These are phyloP conservation scores for Phasia obesa DNA, from an alignment of 2,888 invertebrate genomes.

Conservation along the genomic window DNA sequence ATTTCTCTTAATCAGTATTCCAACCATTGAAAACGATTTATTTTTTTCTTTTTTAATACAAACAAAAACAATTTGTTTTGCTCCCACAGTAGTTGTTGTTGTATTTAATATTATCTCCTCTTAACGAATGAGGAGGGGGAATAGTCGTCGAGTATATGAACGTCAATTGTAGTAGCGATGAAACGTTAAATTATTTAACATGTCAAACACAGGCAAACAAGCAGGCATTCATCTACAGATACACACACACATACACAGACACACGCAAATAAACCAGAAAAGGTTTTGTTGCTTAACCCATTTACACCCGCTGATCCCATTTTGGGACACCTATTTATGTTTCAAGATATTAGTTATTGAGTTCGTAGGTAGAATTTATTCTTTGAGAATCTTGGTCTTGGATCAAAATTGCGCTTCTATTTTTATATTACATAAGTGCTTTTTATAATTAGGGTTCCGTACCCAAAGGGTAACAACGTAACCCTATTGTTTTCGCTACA, in stretches of 20 bases:
- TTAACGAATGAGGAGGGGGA: constrained; percentile 30
- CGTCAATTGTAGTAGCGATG: constrained; percentile 31
- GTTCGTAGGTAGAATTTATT: no score
- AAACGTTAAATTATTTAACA: constrained; percentile 37
- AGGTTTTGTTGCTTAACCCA: background rate
- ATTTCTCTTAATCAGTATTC: constrained; percentile 67
- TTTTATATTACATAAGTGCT: no score
- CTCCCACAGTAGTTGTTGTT: constrained; percentile 14
- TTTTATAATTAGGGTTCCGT: no score
- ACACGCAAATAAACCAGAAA: background rate
- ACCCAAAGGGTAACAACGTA: no score
- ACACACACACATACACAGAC: background rate
- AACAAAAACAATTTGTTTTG: constrained; percentile 28
- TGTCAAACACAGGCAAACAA: constrained; percentile 3
- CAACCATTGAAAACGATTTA: constrained; percentile 48
- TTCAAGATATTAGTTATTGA: no score
- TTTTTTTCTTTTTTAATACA: constrained; percentile 29
- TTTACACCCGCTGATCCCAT: no score
- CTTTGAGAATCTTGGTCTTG: no score
- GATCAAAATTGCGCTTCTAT: no score
- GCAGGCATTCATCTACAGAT: background rate
- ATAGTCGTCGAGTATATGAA: constrained; percentile 4
- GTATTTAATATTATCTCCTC: constrained; percentile 34
- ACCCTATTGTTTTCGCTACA: no score
- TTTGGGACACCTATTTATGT: no score